phyloP scores from a whole-genome alignment of 2,888 invertebrate species.

The Limnephilus rhombicus region DNA sequence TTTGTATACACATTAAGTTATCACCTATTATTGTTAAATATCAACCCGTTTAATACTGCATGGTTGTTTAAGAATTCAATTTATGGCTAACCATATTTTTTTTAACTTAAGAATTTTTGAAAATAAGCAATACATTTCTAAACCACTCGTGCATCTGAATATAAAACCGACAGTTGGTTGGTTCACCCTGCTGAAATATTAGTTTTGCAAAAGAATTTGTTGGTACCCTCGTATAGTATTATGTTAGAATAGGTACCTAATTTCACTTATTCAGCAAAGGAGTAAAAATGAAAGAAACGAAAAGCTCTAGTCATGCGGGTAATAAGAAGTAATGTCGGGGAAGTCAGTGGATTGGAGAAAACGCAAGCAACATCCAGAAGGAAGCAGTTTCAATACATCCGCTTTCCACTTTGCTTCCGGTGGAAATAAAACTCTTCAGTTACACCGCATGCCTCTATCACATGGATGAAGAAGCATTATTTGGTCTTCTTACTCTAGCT shows the following conservation, averaged over 20 bases:
- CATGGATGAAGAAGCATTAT: slow-evolving; percentile 14
- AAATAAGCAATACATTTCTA: neutral
- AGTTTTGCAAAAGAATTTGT: neutral
- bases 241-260: neutral
- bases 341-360: slow-evolving; percentile 33
- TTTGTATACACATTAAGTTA: no score
- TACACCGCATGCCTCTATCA: slow-evolving; percentile 4
- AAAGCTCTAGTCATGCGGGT: neutral
- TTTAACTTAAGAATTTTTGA: neutral
- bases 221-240: neutral
- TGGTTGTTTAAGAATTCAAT: no score
- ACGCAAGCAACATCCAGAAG: slow-evolving; percentile 26
- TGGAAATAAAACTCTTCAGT: slow-evolving; percentile 27
- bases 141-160: neutral
- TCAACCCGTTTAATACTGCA: no score
- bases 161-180: neutral
- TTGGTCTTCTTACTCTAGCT: neutral
- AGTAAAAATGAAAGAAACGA: neutral
- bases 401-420: slow-evolving; percentile 38
- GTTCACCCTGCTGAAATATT: neutral
- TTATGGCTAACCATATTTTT: neutral
- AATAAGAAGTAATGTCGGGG: slow-evolving; percentile 17
- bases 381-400: slow-evolving; percentile 43
- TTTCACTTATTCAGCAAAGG: slow-evolving; percentile 1
- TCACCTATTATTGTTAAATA: no score